Percentiles rank a stretch among this genome's conserved stretches.
These are phyloP conservation scores for Montipora capricornis DNA, from an alignment of 64 coral and sea anemone genomes.

Conservation along the genomic window DNA sequence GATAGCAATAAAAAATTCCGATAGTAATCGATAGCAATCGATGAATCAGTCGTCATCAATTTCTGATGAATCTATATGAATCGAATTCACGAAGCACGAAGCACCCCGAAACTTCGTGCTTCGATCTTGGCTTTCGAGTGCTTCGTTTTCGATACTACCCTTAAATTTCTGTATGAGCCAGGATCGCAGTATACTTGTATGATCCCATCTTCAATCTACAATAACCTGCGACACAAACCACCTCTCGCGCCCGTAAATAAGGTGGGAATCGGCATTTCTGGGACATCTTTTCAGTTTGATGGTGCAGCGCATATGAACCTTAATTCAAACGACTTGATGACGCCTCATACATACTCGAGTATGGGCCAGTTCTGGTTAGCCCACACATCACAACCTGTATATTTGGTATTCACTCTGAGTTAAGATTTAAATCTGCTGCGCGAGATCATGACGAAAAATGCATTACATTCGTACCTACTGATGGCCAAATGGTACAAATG, in stretches of 20 bases:
- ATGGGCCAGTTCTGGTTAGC: background rate
- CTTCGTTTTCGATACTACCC: background rate
- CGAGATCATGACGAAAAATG: no score
- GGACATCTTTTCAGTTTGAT: background rate
- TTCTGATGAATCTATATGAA: no score
- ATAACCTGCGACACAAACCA: constrained; percentile 16
- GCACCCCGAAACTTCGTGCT: no score
- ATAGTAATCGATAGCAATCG: no score
- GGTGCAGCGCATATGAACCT: background rate
- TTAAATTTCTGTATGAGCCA: constrained; percentile 57
- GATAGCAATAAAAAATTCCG: no score
- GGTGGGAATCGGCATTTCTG: constrained; percentile 46
- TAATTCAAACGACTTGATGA: constrained; percentile 29
- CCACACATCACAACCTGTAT: no score
- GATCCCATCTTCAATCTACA: constrained; percentile 42
- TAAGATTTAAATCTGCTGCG: no score
- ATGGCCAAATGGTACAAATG: background rate
- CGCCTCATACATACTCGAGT: constrained; percentile 22
- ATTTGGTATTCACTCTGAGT: no score
- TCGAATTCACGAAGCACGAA: no score
- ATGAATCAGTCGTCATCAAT: no score
- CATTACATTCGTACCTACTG: no score
- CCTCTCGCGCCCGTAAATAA: constrained; percentile 30
- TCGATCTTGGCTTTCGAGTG: no score
- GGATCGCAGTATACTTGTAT: constrained; percentile 50